Base-by-base conservation (phyloP, 2,797 vertebrate genomes). In the Buphagus erythrorhynchus region DNA sequence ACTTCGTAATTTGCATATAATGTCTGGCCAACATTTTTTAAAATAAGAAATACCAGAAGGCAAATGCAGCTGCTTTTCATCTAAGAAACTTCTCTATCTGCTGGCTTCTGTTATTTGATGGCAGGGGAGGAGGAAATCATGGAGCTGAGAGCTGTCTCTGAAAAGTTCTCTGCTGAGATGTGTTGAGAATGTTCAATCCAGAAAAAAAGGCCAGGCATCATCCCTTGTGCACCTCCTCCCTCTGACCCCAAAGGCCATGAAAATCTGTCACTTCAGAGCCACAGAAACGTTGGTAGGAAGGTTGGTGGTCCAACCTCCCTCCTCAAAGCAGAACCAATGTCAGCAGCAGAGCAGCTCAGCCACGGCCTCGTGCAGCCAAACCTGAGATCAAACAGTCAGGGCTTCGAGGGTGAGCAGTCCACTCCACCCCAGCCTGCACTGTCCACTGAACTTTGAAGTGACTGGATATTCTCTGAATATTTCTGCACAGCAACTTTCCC, bases 381-480 rank as follows among this genome's bases (percentile, higher is more conserved):
- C 7, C 11, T 17, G 29, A 10, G 45, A 7, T 28, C 28, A 43
- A 29, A 11, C 25, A 40, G 11, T 9, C 16, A 36, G 9, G n/a
- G 31, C 57, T 33, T 7, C 11, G 11, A 6, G 76, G 28, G 5
- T 8, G 38, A 13, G 12, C 13, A 62, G 38, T 8, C 25, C 24
- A 5, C 4, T 26, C 40, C 67, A 17, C 61, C 43, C 51, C 38
- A 84, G 43, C 29, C 19, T 22, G 29, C 25, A 11, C 25, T 11
- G 29, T 0, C 8, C 45, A 12, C 36, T 9, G 22, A 4, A 4
- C 4, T 21, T 2, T 8, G 31, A 3, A 10, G 17, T 1, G 59
- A 6, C 0, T 29, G 43, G 31, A 7, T 11, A 4, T 22, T 4
- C 29, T 6, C 75, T 33, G 52, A 36, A 21, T 7, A 29, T 10